Percentiles rank a stretch among this genome's conserved stretches.
phyloP scores from a whole-genome alignment of 2,888 invertebrate genomes.

The Cepaea hortensis region DNA sequence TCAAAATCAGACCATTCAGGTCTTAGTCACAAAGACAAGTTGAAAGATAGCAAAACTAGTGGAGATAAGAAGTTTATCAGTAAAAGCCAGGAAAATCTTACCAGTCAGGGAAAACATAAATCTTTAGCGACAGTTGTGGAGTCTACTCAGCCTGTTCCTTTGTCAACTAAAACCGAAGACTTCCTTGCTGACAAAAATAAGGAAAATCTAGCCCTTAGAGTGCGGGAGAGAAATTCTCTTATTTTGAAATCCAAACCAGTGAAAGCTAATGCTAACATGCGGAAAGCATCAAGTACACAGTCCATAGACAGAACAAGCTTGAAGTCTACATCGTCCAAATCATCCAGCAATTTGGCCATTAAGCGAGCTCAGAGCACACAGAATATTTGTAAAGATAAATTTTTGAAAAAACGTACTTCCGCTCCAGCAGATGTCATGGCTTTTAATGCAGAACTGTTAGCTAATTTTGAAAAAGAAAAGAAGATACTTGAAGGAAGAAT shows the following conservation, averaged over 20 bases:
- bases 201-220: slow-evolving; percentile 63
- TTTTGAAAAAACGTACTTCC: slow-evolving; percentile 67
- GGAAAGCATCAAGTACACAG: slow-evolving; percentile 74
- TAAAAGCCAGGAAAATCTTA: slow-evolving; percentile 73
- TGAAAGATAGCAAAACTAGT: slow-evolving; percentile 50
- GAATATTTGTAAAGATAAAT: slow-evolving; percentile 71
- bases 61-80: slow-evolving; percentile 69
- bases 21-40: slow-evolving; percentile 52
- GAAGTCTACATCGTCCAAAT: slow-evolving; percentile 52
- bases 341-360: slow-evolving; percentile 58
- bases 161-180: slow-evolving; percentile 25
- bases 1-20: slow-evolving; percentile 66
- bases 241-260: slow-evolving; percentile 65
- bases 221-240: slow-evolving; percentile 60
- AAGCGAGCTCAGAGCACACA: slow-evolving; percentile 74
- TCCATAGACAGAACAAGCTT: slow-evolving; percentile 69
- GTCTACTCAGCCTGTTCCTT: slow-evolving; percentile 29
- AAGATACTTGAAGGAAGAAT: slow-evolving; percentile 75
- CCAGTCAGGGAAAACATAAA: slow-evolving; percentile 48
- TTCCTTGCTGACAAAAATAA: slow-evolving; percentile 61
- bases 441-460: slow-evolving; percentile 75
- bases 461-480: slow-evolving; percentile 77
- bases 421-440: slow-evolving; percentile 74
- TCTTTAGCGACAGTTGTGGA: slow-evolving; percentile 33
- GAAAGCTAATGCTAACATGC: slow-evolving; percentile 65